Evolutionary conservation across 2,113 vertebrate genomes (phyloP).

Genomic region (Martes martes): DNA sequence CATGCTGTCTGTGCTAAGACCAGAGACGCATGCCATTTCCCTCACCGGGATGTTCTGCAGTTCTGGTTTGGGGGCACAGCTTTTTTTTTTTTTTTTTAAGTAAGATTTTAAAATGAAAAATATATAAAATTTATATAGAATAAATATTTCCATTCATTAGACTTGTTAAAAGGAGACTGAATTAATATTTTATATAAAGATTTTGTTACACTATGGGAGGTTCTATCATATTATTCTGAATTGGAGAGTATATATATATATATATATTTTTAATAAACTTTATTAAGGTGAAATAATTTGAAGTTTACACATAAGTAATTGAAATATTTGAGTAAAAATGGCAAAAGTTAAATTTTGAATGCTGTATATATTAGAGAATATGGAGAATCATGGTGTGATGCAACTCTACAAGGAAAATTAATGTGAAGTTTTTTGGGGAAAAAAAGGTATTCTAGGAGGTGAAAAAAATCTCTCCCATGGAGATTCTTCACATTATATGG

Average conservation of each 20-base stretch:
- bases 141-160: slow-evolving; percentile 86
- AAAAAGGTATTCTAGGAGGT: not conserved
- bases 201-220: slow-evolving; percentile 84
- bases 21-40: slow-evolving; percentile 41
- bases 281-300: slow-evolving; percentile 87
- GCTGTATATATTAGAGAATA: slow-evolving; percentile 55
- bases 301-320: slow-evolving; percentile 82
- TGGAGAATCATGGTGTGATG: slow-evolving; percentile 62
- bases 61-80: slow-evolving; percentile 74
- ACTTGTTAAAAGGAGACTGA: slow-evolving; percentile 79
- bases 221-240: slow-evolving; percentile 85
- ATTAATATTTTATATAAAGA: slow-evolving; percentile 87
- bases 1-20: slow-evolving; percentile 63
- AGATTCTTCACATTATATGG: slow-evolving; percentile 47
- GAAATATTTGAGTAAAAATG: slow-evolving; percentile 71
- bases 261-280: slow-evolving; percentile 88
- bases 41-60: slow-evolving; percentile 28
- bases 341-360: slow-evolving; percentile 64
- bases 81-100: slow-evolving; percentile 74
- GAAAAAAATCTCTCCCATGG: slow-evolving; percentile 53
- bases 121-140: slow-evolving; percentile 85
- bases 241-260: slow-evolving; percentile 87
- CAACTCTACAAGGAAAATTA: not conserved
- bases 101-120: slow-evolving; percentile 77
- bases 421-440: slow-evolving; percentile 15